Conservation (phyloP, 2,888 invertebrate species). For the Tolmerus cingulatus region DNA sequence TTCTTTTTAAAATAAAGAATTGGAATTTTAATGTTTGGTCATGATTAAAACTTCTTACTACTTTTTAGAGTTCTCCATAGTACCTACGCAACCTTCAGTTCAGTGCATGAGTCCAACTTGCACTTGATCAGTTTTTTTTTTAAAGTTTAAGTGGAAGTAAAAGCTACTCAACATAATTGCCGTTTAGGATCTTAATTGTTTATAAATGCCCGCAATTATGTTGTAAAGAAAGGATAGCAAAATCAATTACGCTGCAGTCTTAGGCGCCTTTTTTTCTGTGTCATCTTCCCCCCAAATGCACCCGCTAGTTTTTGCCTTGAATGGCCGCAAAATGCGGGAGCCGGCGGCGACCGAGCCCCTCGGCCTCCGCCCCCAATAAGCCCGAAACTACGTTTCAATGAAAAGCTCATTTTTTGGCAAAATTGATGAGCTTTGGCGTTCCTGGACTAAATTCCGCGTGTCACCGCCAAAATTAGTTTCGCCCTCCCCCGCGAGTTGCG, state of each 20-base stretch:
- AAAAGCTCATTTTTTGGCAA: background rate
- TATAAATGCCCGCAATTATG: background rate
- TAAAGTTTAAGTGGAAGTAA: too few species aligned
- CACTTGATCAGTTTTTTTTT: too few species aligned
- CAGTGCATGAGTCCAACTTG: too few species aligned
- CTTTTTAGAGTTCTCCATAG: too few species aligned
- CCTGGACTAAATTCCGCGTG: background rate
- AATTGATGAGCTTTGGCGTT: background rate
- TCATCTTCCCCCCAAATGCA: background rate
- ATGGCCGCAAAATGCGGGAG: background rate
- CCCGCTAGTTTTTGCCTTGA: background rate
- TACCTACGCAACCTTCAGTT: too few species aligned
- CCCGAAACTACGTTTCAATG: background rate
- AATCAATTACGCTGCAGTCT: background rate
- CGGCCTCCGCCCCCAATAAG: background rate
- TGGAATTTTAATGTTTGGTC: too few species aligned
- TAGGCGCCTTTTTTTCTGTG: background rate
- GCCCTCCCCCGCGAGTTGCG: background rate
- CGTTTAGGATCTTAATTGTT: too few species aligned
- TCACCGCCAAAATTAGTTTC: background rate
- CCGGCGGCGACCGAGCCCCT: background rate
- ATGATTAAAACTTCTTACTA: too few species aligned
- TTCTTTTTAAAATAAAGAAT: too few species aligned
- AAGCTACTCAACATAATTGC: too few species aligned
- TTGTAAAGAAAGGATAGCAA: background rate